Evolutionary conservation across 1,140 invertebrate species (phyloP), one percentile per base, ranked within the genome.

Genomic region (Drosophila truncata): DNA sequence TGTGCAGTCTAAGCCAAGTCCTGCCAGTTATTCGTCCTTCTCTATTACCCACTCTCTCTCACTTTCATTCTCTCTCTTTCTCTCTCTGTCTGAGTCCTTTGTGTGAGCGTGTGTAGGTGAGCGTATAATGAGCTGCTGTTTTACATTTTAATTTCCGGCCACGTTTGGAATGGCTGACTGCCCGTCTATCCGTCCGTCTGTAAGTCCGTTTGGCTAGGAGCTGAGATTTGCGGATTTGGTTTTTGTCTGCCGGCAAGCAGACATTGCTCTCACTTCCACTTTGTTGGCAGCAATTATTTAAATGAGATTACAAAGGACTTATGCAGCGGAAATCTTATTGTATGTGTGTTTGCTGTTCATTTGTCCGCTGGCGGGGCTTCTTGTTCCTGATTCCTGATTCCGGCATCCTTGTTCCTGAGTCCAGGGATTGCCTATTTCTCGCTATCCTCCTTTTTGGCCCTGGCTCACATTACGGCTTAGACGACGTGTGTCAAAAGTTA

Each of bases 111-210:
- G 80, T 82, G 65, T 85, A 85, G 66, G 74, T 81, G 63, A 82
- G 71, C 86, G 86, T 90, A 91, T 91, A 90, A 90, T 85, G 86
- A 85, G 82, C 82, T 90, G 65, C 82, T 91, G 78, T 85, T 90
- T 85, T 91, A 88, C 86, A 91, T 90, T 85, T 86, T 82, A 90
- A 90, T 90, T 90, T 90, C 85, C 85, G 85, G 81, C 60, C 66
- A 55, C 54, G 65, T 47, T 25, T 49, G 66, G 52, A 41, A 72
- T 41, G 49, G 27, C 52, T 58, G 57, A 37, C 47, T 49, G 47
- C 23, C 25, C 25, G 16, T 2, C 46, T 16, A 3, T n/a, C 13
- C 44, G 25, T 44, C 42, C 42, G 3, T 8, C 23, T 9, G 18
- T 29, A 10, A 10, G 7, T 49, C 46, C 23, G 4, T 35, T 55